Conservation (phyloP, 2,888 invertebrate genomes). For the Lepidocyrtoides sp. region DNA sequence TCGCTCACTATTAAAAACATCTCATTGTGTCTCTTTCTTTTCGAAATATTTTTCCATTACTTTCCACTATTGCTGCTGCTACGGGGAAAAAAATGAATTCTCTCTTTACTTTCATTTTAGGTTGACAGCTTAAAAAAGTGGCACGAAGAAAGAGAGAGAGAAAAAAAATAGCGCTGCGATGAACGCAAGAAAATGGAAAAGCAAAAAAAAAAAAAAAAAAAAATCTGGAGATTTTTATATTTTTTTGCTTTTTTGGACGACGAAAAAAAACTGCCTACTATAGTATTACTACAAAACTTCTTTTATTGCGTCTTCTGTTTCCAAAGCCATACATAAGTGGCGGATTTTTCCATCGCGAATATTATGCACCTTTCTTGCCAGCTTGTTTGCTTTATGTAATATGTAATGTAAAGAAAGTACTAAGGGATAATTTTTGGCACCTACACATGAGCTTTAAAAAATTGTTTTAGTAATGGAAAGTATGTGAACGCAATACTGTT, state of each 20-base stretch:
- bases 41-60: conserved; percentile 48
- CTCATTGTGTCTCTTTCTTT: conserved; percentile 22
- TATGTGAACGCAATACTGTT: background rate
- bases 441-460: conserved; percentile 9
- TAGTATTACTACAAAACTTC: no score
- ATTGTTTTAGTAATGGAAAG: conserved; percentile 5
- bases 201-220: background rate
- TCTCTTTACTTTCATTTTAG: conserved; percentile 9
- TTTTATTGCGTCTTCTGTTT: background rate
- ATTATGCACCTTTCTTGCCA: conserved; percentile 36
- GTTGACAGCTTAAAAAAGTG: conserved; percentile 44
- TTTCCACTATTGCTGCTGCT: background rate
- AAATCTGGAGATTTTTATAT: background rate
- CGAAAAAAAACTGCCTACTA: background rate
- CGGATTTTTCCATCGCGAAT: conserved; percentile 23
- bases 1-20: conserved; percentile 38
- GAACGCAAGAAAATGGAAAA: background rate
- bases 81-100: conserved; percentile 53
- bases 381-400: conserved; percentile 55
- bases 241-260: conserved; percentile 8
- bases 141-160: conserved; percentile 20
- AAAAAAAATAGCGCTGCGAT: background rate
- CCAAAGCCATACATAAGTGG: conserved; percentile 63
- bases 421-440: conserved; percentile 50
- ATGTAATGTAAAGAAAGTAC: background rate